Conservation (phyloP, 1,140 invertebrate genomes). For the Polypedilum vanderplanki region DNA sequence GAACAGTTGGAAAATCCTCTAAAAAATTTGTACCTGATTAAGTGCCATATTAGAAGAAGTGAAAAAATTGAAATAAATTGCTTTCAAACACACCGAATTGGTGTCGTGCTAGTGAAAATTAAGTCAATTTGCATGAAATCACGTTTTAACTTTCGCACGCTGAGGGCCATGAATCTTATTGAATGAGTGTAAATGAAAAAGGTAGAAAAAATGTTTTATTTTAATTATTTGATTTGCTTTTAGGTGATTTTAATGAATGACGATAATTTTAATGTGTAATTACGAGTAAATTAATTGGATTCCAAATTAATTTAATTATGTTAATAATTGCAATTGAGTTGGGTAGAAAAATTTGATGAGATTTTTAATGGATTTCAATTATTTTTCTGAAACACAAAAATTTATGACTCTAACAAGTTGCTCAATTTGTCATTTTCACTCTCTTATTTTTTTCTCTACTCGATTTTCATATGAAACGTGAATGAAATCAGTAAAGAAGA, state of each 20-base stretch:
- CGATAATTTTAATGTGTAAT: neutral
- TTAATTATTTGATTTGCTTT: conserved; percentile 9
- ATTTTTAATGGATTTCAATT: neutral
- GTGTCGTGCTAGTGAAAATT: neutral
- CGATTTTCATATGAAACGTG: conserved; percentile 18
- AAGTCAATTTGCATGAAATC: conserved; percentile 27
- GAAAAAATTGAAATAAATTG: conserved; percentile 13
- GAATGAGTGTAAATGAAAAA: no score
- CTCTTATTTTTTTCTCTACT: neutral
- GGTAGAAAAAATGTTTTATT: neutral
- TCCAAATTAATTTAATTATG: neutral
- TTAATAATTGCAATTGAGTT: neutral
- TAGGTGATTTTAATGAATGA: conserved; percentile 18
- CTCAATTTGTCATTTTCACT: conserved; percentile 17
- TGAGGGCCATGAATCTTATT: neutral
- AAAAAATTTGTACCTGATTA: conserved; percentile 22
- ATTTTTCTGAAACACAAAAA: neutral
- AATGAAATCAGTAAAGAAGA: neutral
- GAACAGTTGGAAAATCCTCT: neutral
- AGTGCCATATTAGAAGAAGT: neutral
- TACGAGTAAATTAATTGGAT: neutral
- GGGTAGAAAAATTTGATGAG: neutral
- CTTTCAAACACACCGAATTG: neutral
- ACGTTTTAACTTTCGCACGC: neutral
- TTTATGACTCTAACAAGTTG: conserved; percentile 18